A percentile compares a stretch with the other conserved stretches of the same genome.
phyloP scores from a whole-genome alignment of 2,113 vertebrate genomes.

The Petaurus breviceps region DNA sequence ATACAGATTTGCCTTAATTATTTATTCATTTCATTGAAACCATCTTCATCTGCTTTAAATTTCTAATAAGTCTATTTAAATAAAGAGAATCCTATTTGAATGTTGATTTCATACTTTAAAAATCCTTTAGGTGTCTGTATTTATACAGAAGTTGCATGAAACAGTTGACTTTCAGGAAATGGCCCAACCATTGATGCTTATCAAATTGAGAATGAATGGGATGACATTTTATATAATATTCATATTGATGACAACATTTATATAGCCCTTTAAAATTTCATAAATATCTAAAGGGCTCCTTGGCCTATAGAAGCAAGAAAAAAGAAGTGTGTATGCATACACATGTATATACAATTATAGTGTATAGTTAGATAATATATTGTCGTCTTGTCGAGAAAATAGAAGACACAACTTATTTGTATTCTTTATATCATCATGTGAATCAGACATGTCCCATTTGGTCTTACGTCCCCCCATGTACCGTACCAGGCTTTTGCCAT shows the following conservation, averaged over 20 bases:
- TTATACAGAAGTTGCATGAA: constrained; percentile 51
- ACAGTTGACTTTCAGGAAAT: constrained; percentile 60
- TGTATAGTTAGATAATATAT: not conserved
- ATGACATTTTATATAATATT: constrained; percentile 42
- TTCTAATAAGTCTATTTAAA: constrained; percentile 89
- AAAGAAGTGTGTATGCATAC: not conserved
- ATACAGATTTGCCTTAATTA: constrained; percentile 89
- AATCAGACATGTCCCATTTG: not conserved
- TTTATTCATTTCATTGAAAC: constrained; percentile 88
- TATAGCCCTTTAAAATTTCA: not conserved
- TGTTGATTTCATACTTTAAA: constrained; percentile 83
- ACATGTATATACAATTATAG: no score
- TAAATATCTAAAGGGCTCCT: not conserved
- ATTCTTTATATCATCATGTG: not conserved
- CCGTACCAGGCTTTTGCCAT: not conserved
- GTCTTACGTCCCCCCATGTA: not conserved
- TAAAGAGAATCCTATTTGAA: constrained; percentile 84
- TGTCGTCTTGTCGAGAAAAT: not conserved
- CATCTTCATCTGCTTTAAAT: constrained; percentile 86
- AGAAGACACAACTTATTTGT: not conserved
- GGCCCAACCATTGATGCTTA: constrained; percentile 68
- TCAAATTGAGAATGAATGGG: constrained; percentile 52
- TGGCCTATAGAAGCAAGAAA: not conserved
- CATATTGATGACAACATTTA: not conserved
- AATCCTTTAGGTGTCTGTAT: constrained; percentile 73